Conservation (phyloP, 2,888 invertebrate genomes). For the Bellardia bayeri region DNA sequence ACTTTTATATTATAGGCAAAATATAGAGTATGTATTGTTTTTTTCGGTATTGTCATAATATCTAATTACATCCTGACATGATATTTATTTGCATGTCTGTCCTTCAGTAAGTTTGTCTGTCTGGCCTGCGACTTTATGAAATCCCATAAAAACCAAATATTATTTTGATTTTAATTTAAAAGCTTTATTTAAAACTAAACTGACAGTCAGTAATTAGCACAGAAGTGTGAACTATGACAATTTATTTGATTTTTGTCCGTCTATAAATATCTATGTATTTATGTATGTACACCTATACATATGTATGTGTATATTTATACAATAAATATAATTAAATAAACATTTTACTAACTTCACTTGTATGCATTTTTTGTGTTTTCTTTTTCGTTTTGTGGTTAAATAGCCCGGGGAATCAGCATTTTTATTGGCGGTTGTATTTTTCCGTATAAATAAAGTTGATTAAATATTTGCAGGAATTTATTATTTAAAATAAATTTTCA, state of each 20-base stretch:
- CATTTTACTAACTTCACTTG: constrained; percentile 14
- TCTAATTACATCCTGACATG: constrained; percentile 54
- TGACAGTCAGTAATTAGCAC: constrained; percentile 64
- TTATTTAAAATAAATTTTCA: constrained; percentile 30
- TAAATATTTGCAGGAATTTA: constrained; percentile 39
- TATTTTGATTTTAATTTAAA: constrained; percentile 36
- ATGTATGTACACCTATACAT: neutral
- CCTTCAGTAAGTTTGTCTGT: neutral
- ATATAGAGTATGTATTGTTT: neutral
- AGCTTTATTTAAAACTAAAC: constrained; percentile 48
- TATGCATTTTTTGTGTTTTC: neutral
- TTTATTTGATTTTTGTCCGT: constrained; percentile 35
- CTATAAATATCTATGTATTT: neutral
- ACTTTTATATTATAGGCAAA: constrained; percentile 5
- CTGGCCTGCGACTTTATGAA: neutral
- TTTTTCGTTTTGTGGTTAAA: constrained; percentile 22
- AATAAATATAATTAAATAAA: constrained; percentile 15
- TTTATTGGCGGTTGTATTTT: neutral
- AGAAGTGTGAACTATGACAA: constrained; percentile 49
- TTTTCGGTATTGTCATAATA: constrained; percentile 30
- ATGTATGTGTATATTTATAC: neutral
- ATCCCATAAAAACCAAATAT: constrained; percentile 16
- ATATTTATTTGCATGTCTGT: constrained; percentile 30
- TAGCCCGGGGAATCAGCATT: neutral
- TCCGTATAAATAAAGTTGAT: constrained; percentile 36